Evolutionary conservation across 1,140 invertebrate genomes (phyloP).

Genomic region (Scaptomyza pallida): DNA sequence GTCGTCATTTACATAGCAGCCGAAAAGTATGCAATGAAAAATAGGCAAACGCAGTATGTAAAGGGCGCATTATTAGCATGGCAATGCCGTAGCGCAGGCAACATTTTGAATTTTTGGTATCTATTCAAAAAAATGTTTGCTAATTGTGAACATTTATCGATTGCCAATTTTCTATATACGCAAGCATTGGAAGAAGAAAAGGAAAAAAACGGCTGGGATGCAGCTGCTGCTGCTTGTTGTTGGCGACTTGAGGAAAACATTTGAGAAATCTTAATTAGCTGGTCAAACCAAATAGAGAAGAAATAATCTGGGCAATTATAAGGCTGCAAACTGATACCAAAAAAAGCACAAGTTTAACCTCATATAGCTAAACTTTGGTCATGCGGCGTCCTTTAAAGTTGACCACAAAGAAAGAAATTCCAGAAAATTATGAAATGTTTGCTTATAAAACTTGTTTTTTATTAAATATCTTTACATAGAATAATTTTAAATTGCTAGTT

Average conservation of each 20-base stretch:
- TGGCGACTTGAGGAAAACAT: conserved; percentile 29
- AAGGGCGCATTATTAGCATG: conserved; percentile 32
- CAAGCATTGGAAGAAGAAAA: no score
- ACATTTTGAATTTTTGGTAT: not conserved
- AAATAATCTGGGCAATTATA: conserved; percentile 75
- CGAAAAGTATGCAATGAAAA: conserved; percentile 31
- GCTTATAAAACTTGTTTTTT: no score
- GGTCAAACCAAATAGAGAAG: conserved; percentile 67
- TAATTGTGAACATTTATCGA: conserved; percentile 22
- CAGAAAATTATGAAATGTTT: no score
- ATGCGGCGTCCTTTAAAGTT: no score
- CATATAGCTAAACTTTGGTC: no score
- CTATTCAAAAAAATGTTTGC: not conserved
- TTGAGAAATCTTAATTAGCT: conserved; percentile 74
- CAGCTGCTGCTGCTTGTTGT: conserved; percentile 7
- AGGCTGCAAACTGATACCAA: conserved; percentile 65
- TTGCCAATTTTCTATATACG: conserved; percentile 16
- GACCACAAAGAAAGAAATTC: no score
- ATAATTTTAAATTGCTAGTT: no score
- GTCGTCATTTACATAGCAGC: not conserved
- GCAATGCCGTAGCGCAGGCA: no score
- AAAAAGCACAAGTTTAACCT: no score
- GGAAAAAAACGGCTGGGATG: conserved; percentile 3
- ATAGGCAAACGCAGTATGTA: no score
- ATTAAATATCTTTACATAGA: no score